Percentiles rank a stretch among this genome's conserved stretches.
These are phyloP conservation scores for Chitala chitala DNA, from an alignment of 2,113 vertebrate species.

Conservation along the genomic window DNA sequence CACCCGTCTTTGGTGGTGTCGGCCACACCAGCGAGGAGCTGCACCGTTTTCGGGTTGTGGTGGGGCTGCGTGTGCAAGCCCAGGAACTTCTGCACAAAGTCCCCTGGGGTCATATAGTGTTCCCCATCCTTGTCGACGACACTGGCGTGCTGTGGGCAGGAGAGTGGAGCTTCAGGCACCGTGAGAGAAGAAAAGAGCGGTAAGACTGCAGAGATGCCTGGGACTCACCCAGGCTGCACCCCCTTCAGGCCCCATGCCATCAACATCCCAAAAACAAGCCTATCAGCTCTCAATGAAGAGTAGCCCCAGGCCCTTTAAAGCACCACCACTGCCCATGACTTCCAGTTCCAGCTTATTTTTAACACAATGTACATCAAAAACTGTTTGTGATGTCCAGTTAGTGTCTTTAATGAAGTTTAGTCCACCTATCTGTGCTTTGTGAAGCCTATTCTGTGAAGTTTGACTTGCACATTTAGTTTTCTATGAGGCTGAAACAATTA, in stretches of 20 bases:
- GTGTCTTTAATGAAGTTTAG: no score
- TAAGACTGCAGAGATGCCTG: neutral
- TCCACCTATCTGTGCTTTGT: no score
- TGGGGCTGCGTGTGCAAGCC: slow-evolving; percentile 82
- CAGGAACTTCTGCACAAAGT: slow-evolving; percentile 93
- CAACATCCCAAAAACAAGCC: neutral
- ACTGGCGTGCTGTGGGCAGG: slow-evolving; percentile 75
- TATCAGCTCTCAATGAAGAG: neutral
- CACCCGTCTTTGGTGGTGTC: slow-evolving; percentile 98
- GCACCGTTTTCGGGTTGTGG: slow-evolving; percentile 89
- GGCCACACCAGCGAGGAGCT: slow-evolving; percentile 90
- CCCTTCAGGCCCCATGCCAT: neutral
- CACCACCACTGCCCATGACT: no score
- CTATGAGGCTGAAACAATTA: no score
- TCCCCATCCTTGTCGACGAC: slow-evolving; percentile 84
- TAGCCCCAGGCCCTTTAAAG: neutral
- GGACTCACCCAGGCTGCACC: neutral
- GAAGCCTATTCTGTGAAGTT: no score
- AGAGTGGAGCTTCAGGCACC: neutral
- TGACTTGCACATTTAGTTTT: no score
- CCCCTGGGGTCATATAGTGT: slow-evolving; percentile 86
- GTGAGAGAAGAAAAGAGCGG: no score
- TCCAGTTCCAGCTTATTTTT: no score
- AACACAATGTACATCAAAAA: no score
- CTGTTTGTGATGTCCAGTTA: no score